phyloP scores from a whole-genome alignment of 2,888 invertebrate species.

The Tetropium fuscum region DNA sequence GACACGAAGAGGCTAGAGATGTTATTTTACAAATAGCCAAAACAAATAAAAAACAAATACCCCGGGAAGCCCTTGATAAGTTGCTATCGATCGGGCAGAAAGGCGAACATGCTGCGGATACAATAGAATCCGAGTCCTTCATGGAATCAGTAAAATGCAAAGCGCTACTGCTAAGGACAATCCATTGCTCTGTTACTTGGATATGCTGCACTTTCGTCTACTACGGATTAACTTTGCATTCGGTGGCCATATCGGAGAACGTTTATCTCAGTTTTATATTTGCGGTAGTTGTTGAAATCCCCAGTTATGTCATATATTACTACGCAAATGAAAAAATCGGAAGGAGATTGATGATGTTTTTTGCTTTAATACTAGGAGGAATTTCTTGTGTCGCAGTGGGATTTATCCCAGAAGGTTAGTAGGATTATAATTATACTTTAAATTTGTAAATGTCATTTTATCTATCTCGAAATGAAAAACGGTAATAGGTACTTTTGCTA shows the following conservation, averaged over 20 bases:
- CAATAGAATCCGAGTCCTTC: conserved; percentile 41
- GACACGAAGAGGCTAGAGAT: conserved; percentile 68
- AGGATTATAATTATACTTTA: conserved; percentile 26
- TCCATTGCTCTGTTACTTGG: conserved; percentile 80
- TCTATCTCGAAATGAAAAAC: conserved; percentile 4
- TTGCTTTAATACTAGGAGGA: conserved; percentile 73
- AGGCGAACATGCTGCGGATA: conserved; percentile 9
- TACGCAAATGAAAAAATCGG: conserved; percentile 74
- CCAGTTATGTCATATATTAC: conserved; percentile 75
- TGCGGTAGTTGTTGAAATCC: conserved; percentile 75
- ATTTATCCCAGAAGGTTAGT: conserved; percentile 43
- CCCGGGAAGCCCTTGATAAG: conserved; percentile 55
- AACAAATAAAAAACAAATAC: conserved; percentile 71
- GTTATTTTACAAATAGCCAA: conserved; percentile 73
- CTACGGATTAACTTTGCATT: conserved; percentile 82
- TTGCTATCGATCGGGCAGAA: conserved; percentile 47
- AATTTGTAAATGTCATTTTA: conserved; percentile 19
- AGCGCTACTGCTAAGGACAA: conserved; percentile 68
- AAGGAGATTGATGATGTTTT: conserved; percentile 73
- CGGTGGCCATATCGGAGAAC: conserved; percentile 79
- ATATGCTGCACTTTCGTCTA: conserved; percentile 81
- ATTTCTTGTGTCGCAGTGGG: conserved; percentile 67
- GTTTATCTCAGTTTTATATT: conserved; percentile 80
- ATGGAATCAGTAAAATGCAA: conserved; percentile 68
- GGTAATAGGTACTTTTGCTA: background rate